Base-by-base conservation (phyloP, 2,113 vertebrate genomes). In the Ariopsis seemanni region DNA sequence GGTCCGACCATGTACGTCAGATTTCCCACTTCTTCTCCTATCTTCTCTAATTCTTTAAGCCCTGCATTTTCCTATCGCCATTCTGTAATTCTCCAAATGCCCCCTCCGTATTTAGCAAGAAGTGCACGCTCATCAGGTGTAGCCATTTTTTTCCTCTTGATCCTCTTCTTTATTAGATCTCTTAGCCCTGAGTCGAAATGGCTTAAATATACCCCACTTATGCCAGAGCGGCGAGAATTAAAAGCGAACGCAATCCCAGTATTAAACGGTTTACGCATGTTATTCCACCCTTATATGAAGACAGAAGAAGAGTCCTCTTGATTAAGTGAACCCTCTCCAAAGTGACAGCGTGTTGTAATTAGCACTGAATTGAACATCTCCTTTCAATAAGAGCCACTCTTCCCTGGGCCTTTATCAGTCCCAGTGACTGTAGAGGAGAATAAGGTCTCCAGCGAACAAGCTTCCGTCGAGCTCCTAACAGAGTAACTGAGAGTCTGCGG, bases 261-360 rank as follows among this genome's bases (percentile, higher is more conserved):
- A 94, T 96, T 96, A 95, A 96, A 93, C 91, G 94, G 94, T 95
- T 95, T 96, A 95, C 93, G 92, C 92, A 90, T 95, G 95, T 96
- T 95, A 95, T 95, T 95, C 93, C 93, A 92, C 91, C 84, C 93
- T 93, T 94, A 94, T 94, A 94, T 91, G 89, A 94, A 90, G 91
- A 87, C 91, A 93, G 93, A 95, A 92, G 82, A 77, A 94, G 93
- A 91, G 91, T 90, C 92, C 89, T 93, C 93, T 94, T 95, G 93
- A 95, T 96, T 93, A 95, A 94, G 94, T 95, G 95, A 96, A 95
- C 94, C 95, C 94, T 95, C 94, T 95, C 91, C 94, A 95, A 95
- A 94, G 93, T 94, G 93, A 95, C 94, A 94, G 93, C 91, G 84
- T 90, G 91, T 92, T 92, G 93, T 95, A 96, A 96, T 96, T 96